A percentile compares a stretch with the other conserved stretches of the same genome.
These are phyloP conservation scores for Heliconius hewitsoni DNA, from an alignment of 1,140 invertebrate genomes.

Conservation along the genomic window DNA sequence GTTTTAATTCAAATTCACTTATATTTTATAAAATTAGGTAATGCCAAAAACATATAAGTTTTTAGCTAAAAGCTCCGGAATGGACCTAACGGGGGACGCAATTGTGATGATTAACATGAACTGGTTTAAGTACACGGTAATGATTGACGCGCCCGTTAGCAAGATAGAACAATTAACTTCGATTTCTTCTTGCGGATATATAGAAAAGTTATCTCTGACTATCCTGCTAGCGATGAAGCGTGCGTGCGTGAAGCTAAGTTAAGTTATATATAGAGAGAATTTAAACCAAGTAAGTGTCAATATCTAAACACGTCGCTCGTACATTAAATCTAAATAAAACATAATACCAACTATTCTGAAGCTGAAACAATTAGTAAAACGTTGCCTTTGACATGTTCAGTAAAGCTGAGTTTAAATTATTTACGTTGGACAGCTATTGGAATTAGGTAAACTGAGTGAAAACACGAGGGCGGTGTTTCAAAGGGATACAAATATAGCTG, in stretches of 20 bases:
- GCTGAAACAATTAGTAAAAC: slow-evolving; percentile 9
- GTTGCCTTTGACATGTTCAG: slow-evolving; percentile 19
- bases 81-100: slow-evolving; percentile 70
- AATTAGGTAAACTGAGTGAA: slow-evolving; percentile 53
- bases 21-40: background rate
- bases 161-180: background rate
- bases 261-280: no score
- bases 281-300: background rate
- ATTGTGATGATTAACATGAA: slow-evolving; percentile 76
- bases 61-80: slow-evolving; percentile 27
- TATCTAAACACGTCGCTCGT: background rate
- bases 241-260: no score
- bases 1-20: no score
- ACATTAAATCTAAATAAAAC: slow-evolving; percentile 3
- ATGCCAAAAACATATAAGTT: background rate
- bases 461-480: slow-evolving; percentile 56
- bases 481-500: slow-evolving; percentile 55
- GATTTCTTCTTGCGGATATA: background rate
- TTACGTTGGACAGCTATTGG: slow-evolving; percentile 30
- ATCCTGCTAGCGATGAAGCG: no score
- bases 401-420: slow-evolving; percentile 26
- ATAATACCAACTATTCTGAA: background rate
- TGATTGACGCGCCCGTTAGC: slow-evolving; percentile 3
- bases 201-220: background rate
- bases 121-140: slow-evolving; percentile 51